phyloP scores from a whole-genome alignment of 2,113 vertebrate genomes.

The Isurus oxyrinchus region DNA sequence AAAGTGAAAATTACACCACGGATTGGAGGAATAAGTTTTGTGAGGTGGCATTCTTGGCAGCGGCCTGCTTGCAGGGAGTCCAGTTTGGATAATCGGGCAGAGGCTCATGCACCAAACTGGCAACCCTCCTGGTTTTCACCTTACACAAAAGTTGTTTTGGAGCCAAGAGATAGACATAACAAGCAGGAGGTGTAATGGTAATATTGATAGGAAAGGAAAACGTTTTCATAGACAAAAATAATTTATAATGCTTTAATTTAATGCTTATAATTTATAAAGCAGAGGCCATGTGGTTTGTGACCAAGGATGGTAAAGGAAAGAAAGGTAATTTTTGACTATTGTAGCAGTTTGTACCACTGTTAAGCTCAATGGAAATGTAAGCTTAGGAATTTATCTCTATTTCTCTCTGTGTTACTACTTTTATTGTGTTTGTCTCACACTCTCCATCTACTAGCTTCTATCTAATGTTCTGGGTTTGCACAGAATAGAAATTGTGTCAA shows the following conservation, averaged over 20 bases:
- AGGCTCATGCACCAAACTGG: neutral
- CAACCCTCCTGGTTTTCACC: neutral
- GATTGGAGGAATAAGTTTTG: neutral
- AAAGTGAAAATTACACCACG: neutral
- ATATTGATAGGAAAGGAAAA: neutral
- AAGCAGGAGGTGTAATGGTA: too few relatives aligned
- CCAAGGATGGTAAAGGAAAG: neutral
- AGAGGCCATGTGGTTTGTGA: neutral
- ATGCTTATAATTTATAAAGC: neutral
- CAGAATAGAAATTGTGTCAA: neutral
- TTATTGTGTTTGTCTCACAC: neutral
- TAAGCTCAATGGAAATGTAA: neutral
- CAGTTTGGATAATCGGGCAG: neutral
- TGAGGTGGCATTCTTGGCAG: neutral
- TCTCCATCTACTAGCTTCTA: neutral
- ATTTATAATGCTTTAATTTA: neutral
- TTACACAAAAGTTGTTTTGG: neutral
- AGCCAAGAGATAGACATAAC: neutral
- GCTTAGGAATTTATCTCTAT: neutral
- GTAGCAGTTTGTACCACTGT: neutral
- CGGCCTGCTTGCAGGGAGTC: neutral
- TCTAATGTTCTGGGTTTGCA: neutral
- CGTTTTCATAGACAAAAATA: neutral
- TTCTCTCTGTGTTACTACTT: neutral
- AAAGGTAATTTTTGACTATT: neutral